Evolutionary conservation across 1,140 invertebrate genomes (phyloP), one percentile per base, ranked within the genome.

Genomic region (Camponotus floridanus): DNA sequence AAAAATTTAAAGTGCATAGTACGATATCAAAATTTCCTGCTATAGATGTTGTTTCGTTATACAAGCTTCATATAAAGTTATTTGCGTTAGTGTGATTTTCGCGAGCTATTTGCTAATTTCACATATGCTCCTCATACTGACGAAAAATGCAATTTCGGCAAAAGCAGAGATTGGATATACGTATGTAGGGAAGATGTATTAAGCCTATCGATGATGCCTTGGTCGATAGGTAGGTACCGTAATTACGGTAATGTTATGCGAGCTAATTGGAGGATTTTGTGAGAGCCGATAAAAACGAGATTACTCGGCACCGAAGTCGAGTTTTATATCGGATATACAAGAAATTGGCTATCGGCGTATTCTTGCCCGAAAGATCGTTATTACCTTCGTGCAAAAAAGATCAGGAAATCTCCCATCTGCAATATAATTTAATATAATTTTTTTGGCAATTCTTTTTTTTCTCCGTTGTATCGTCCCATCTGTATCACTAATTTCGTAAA

Each of bases 231-330:
- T 90, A 86, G 87, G 87, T 90, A 84, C 91, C 86, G 85, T 92
- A 92, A 93, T 93, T 93, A 93, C 92, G 90, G 76, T 93, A 93
- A 93, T 93, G 91, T 92, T 92, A 92, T 92, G 92, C 90, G 90
- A 91, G 91, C 91, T 93, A 93, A 93, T 93, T 92, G 91, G 92
- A 91, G 90, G 91, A 89, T 91, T 91, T 92, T 92, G 86, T 71
- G 86, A 88, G 92, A 87, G 55, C 70, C 91, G 92, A 93, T 93
- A 93, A 92, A 92, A 92, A 92, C 86, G 88, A 92, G 91, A 92
- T 93, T 92, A 89, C 88, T 87, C 76, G 15, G 33, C 42, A 71
- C 26, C 70, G 74, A 81, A 76, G 61, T 64, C 55, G 61, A 74
- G 45, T 73, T 79, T 91, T 61, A 70, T 51, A 76, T 87, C 79